Conservation (phyloP, 2,797 vertebrate species). For the Rhinoraja longicauda region DNA sequence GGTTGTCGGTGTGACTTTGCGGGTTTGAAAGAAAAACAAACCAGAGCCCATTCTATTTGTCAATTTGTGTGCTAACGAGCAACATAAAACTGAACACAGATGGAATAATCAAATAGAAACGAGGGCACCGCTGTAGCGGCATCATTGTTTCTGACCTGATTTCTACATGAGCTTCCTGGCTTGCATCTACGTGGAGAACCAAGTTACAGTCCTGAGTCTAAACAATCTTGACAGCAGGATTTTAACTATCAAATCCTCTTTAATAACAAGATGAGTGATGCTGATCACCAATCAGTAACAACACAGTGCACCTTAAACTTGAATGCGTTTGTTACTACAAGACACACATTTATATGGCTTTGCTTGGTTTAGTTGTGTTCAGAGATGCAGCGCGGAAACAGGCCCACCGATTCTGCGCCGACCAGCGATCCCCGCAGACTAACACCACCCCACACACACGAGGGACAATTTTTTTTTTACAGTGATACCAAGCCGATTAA, state of each 20-base stretch:
- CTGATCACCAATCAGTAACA: not conserved
- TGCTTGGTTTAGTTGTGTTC: not conserved
- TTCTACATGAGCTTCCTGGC: not conserved
- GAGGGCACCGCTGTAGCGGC: not conserved
- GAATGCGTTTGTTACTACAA: not conserved
- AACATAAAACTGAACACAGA: not conserved
- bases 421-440: too few relatives aligned
- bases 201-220: not conserved
- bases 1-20: not conserved
- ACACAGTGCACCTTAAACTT: not conserved
- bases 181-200: not conserved
- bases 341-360: not conserved
- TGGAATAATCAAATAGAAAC: constrained; percentile 14
- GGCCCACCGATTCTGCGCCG: too few relatives aligned
- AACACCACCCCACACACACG: too few relatives aligned
- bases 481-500: too few relatives aligned
- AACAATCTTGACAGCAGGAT: not conserved
- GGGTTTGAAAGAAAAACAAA: not conserved
- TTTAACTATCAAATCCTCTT: not conserved
- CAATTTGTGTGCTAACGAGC: constrained; percentile 13
- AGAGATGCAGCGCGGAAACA: too few relatives aligned
- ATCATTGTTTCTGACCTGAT: not conserved
- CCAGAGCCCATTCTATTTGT: not conserved
- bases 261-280: not conserved
- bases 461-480: too few relatives aligned